A percentile compares a stretch with the other conserved stretches of the same genome.
These are phyloP conservation scores for Agrenia bidenticulata DNA, from an alignment of 2,888 invertebrate genomes.

Conservation along the genomic window DNA sequence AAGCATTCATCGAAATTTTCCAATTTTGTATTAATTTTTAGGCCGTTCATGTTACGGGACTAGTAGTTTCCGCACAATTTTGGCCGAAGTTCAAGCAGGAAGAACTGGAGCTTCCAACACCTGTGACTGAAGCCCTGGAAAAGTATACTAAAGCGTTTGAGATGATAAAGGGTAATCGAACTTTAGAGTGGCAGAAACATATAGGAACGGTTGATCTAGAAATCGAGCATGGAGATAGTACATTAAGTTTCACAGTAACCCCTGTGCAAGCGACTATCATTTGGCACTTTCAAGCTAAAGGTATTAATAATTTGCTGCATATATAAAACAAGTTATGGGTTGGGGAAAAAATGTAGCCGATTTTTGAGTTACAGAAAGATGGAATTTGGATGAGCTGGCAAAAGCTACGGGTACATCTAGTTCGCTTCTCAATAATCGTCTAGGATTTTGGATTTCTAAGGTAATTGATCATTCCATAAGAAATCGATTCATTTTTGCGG, in stretches of 20 bases:
- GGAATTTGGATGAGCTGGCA: conserved; percentile 84
- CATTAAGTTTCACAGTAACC: conserved; percentile 76
- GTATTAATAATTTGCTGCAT: conserved; percentile 58
- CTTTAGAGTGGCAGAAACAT: conserved; percentile 90
- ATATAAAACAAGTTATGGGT: too few relatives aligned
- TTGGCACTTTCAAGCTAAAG: conserved; percentile 86
- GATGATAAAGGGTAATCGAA: conserved; percentile 80
- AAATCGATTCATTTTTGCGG: too few relatives aligned
- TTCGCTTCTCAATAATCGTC: conserved; percentile 79
- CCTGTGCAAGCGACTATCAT: conserved; percentile 93
- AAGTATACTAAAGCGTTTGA: conserved; percentile 88
- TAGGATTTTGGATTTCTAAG: conserved; percentile 92
- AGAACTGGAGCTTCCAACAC: conserved; percentile 78
- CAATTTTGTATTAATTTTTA: conserved; percentile 55
- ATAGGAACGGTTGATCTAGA: conserved; percentile 87
- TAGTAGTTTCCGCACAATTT: conserved; percentile 96
- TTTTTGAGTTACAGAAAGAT: conserved; percentile 63
- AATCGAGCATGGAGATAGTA: conserved; percentile 74
- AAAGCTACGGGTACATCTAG: conserved; percentile 82
- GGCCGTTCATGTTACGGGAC: conserved; percentile 71
- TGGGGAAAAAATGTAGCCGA: too few relatives aligned
- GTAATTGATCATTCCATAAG: conserved; percentile 53
- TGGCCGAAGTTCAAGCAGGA: conserved; percentile 98
- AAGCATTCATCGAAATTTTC: too few relatives aligned
- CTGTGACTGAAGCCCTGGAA: conserved; percentile 76